These are phyloP conservation scores for Dorcus parallelipipedus DNA, from an alignment of 2,888 invertebrate species.

Conservation along the genomic window DNA sequence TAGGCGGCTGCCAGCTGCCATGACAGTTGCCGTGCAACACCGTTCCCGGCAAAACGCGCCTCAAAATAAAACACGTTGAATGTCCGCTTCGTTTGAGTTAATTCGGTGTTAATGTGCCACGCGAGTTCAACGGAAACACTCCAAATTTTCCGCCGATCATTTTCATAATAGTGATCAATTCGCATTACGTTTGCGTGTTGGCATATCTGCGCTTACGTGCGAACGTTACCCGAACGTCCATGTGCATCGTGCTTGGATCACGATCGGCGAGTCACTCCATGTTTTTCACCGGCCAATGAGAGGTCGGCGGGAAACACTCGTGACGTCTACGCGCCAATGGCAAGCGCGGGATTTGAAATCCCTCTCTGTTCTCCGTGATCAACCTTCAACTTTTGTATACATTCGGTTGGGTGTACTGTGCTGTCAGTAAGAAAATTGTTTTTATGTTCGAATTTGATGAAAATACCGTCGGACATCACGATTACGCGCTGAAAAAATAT, in stretches of 20 bases:
- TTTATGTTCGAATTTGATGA: slow-evolving; percentile 68
- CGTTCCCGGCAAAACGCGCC: slow-evolving; percentile 37
- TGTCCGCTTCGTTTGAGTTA: slow-evolving; percentile 10
- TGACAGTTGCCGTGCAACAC: slow-evolving; percentile 34
- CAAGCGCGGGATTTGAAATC: slow-evolving; percentile 47
- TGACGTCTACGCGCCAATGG: slow-evolving; percentile 44
- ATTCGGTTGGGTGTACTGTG: slow-evolving; percentile 49
- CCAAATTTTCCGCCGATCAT: slow-evolving; percentile 25
- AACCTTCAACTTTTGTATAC: slow-evolving; percentile 49
- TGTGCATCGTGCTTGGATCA: slow-evolving; percentile 32
- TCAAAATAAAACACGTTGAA: slow-evolving; percentile 3
- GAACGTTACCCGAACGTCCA: slow-evolving; percentile 31
- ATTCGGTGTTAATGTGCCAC: slow-evolving; percentile 14
- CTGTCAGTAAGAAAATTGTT: slow-evolving; percentile 46
- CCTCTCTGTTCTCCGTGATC: slow-evolving; percentile 45
- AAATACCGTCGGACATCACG: slow-evolving; percentile 65
- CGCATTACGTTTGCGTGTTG: slow-evolving; percentile 16
- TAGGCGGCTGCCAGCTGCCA: slow-evolving; percentile 42
- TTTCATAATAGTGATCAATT: slow-evolving; percentile 20
- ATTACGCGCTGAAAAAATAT: slow-evolving; percentile 64
- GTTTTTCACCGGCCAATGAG: slow-evolving; percentile 38
- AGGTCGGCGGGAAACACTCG: slow-evolving; percentile 45
- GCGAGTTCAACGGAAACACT: slow-evolving; percentile 26
- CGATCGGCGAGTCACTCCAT: slow-evolving; percentile 19
- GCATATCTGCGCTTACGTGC: slow-evolving; percentile 38